Base-by-base conservation (phyloP, 1,140 invertebrate species). In the Drosophila cardini region DNA sequence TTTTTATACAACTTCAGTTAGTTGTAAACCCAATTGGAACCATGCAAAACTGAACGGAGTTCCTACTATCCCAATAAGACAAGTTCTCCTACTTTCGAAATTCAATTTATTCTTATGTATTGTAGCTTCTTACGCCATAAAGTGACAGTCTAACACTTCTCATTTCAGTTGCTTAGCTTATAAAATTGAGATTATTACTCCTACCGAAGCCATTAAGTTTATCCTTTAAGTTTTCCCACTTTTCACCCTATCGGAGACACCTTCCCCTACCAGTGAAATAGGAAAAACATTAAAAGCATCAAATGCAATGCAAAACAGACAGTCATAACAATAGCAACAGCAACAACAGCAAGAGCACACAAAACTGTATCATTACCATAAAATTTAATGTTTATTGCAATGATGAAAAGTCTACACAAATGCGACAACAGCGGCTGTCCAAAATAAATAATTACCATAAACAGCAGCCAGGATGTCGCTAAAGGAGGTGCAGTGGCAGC, bases 371-470 rank as follows among this genome's bases (percentile, higher is more conserved):
- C 68, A 86, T 90, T 77, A 90, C 71, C 78, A 82, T 90, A 90
- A 90, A 90, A 90, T 90, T 90, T 90, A 90, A 90, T 90, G 86
- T 82, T 90, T 80, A 90, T 90, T 68, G 72, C 71, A 52, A 72
- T 90, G 82, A 86, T 82, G 82, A 86, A 87, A 86, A 86, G 78
- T 78, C 78, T 74, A 73, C 68, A 85, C 72, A 73, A 57, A 62
- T 72, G 57, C 57, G 67, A 58, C 78, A 80, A 83, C 80, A 74
- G 78, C 82, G 78, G 83, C 84, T 89, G 83, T 84, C 69, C 53
- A 80, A 87, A 90, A 90, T 90, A 90, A 90, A 90, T 90, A 90
- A 90, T 90, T 90, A 90, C 76, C 86, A 86, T 90, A 82, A 90
- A 90, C 78, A 90, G 78, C 78, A 90, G 83, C 81, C 48, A 52